Percentiles rank a stretch among this genome's conserved stretches.
phyloP scores from a whole-genome alignment of 2,113 vertebrate species.

The Engystomops pustulosus region DNA sequence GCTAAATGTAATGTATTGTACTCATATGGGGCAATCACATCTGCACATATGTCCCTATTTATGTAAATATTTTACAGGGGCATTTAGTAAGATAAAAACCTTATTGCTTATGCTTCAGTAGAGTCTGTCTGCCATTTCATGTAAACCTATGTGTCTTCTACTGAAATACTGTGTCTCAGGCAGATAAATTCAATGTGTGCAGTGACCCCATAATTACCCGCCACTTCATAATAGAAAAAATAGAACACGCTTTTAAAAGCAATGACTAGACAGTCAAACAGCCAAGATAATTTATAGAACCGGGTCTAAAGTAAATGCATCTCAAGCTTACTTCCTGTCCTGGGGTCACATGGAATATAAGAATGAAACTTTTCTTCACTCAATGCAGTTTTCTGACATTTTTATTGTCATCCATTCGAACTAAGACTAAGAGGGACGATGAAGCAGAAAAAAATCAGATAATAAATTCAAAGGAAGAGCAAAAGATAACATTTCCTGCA shows the following conservation, averaged over 20 bases:
- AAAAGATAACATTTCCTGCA: too few species aligned
- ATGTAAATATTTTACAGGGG: too few species aligned
- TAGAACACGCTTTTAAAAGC: conserved; percentile 28
- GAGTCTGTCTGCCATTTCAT: neutral
- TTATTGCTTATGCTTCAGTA: neutral
- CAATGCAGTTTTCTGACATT: neutral
- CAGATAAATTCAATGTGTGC: neutral
- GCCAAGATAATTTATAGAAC: neutral
- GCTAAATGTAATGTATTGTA: too few species aligned
- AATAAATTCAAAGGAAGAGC: too few species aligned
- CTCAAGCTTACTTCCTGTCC: neutral
- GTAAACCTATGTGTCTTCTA: neutral
- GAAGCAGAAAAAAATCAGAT: too few species aligned
- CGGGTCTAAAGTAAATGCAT: neutral
- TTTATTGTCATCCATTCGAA: too few species aligned
- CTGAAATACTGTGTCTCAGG: neutral
- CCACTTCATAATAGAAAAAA: conserved; percentile 28
- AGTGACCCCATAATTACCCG: conserved; percentile 3
- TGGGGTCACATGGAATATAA: neutral
- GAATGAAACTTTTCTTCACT: neutral
- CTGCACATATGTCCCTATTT: too few species aligned
- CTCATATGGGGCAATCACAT: too few species aligned
- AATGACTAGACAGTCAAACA: conserved; percentile 15
- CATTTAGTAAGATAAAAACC: neutral
- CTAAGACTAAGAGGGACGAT: too few species aligned